Evolutionary conservation across 2,113 vertebrate species (phyloP), one percentile per base, ranked within the genome.

Genomic region (Mesembrinibis cayennensis): DNA sequence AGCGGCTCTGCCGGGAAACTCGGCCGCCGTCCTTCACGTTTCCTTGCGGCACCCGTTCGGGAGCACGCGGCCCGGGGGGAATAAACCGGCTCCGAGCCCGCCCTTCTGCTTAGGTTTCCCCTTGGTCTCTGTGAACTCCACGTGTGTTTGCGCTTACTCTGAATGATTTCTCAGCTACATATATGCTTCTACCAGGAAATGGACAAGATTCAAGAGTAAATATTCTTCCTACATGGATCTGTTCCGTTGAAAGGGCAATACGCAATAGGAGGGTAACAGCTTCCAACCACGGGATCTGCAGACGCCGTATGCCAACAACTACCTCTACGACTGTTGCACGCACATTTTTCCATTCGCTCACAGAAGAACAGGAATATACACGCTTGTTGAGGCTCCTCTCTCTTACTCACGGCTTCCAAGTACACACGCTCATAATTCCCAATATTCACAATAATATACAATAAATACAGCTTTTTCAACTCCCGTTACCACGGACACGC

Each of bases 371-470:
- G 81, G 82, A 88, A 95, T 29, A 72, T 56, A 92, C 90, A 63
- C 83, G 8, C 58, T 9, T 2, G 40, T 8, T 44, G 2, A 32
- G 56, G 36, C 72, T 42, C 16, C 65, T n/a, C 76, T 74, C 66
- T 87, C 76, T 2, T 53, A 59, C 86, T 63, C 92, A 6, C 91
- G 29, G 72, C 58, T 73, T 38, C 84, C 82, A 36, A 44, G 23
- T 34, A 49, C 96, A 82, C 85, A 3, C 96, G 8, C 91, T 65
- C 97, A 19, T 13, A 67, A 3, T 52, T 83, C 92, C 90, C 89
- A 77, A 10, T 98, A 98, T 98, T 98, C 97, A 98, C 98, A 98
- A 70, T 81, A 97, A 97, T 90, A 63, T 97, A 97, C 98, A 98
- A 91, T 97, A 97, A 96, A 96, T 97, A 97, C 97, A 98, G 87